Percentiles rank a stretch among this genome's conserved stretches.
phyloP scores from a whole-genome alignment of 2,113 vertebrate genomes.

The Synchiropus splendidus region DNA sequence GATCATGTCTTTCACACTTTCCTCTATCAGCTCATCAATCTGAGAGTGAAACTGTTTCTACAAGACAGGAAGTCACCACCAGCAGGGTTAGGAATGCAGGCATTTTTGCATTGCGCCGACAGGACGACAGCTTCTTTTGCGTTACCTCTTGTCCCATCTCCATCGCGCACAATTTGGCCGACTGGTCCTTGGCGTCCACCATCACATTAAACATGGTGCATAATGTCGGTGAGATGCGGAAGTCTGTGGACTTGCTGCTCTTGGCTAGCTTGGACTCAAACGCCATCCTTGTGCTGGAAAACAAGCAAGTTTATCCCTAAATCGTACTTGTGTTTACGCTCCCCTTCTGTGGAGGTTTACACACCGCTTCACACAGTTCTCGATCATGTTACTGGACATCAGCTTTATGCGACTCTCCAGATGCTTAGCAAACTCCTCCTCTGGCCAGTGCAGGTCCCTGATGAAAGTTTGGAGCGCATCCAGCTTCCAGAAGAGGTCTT shows the following conservation, averaged over 20 bases:
- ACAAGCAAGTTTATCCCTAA: slow-evolving; percentile 25
- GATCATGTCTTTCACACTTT: slow-evolving; percentile 99
- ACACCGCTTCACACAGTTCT: slow-evolving; percentile 97
- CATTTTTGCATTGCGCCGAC: no score
- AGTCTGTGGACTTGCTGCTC: slow-evolving; percentile 98
- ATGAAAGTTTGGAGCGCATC: slow-evolving; percentile 98
- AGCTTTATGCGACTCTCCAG: slow-evolving; percentile 92
- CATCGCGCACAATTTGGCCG: slow-evolving; percentile 97
- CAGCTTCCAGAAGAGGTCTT: slow-evolving; percentile 98
- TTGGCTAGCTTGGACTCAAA: slow-evolving; percentile 98
- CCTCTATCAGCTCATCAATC: slow-evolving; percentile 98
- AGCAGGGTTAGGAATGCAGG: no score
- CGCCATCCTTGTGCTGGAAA: slow-evolving; percentile 89
- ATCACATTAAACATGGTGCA: slow-evolving; percentile 99
- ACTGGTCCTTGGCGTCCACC: slow-evolving; percentile 99
- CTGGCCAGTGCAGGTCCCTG: slow-evolving; percentile 96
- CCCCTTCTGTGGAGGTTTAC: slow-evolving; percentile 5
- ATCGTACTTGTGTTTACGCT: neutral
- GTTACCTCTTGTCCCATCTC: slow-evolving; percentile 98
- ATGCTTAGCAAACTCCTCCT: slow-evolving; percentile 97
- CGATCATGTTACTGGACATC: slow-evolving; percentile 99
- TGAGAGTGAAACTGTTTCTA: slow-evolving; percentile 96
- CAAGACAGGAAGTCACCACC: neutral
- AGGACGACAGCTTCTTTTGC: no score
- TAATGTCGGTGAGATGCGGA: slow-evolving; percentile 97